These are phyloP conservation scores for Leptinotarsa rubiginosa DNA, from an alignment of 2,888 invertebrate species.

Conservation along the genomic window DNA sequence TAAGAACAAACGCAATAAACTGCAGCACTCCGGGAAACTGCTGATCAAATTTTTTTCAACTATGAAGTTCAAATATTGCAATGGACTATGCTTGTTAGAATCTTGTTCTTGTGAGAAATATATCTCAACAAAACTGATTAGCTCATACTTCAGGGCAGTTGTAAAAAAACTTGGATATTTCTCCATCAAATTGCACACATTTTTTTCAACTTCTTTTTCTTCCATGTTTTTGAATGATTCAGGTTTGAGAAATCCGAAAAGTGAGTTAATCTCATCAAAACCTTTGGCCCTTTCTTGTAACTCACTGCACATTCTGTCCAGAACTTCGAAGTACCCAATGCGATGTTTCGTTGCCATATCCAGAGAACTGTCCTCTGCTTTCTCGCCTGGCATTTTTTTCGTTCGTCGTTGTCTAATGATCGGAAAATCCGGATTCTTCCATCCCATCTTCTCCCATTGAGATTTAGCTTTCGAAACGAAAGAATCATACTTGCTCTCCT, in stretches of 20 bases:
- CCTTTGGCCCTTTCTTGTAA: neutral
- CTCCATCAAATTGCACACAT: neutral
- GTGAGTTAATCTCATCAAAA: neutral
- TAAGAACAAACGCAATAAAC: neutral
- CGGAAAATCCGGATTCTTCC: neutral
- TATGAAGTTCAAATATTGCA: neutral
- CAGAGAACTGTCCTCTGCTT: slow-evolving; percentile 1
- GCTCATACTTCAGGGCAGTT: neutral
- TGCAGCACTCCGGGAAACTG: slow-evolving; percentile 1
- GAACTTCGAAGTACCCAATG: neutral
- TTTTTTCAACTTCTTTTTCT: neutral
- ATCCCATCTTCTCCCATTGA: slow-evolving; percentile 1
- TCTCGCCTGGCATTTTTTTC: slow-evolving; percentile 1
- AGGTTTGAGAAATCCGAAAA: slow-evolving; percentile 1
- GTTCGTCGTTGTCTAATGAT: neutral
- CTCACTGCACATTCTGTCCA: neutral
- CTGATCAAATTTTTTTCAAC: neutral
- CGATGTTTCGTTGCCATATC: neutral
- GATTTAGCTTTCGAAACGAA: slow-evolving; percentile 1
- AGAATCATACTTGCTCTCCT: neutral
- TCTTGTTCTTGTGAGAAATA: slow-evolving; percentile 1
- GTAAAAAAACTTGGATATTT: neutral
- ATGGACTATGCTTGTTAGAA: neutral
- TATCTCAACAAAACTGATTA: neutral
- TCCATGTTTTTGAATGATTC: neutral